phyloP scores from a whole-genome alignment of 2,888 invertebrate species.

The Coremacera marginata region DNA sequence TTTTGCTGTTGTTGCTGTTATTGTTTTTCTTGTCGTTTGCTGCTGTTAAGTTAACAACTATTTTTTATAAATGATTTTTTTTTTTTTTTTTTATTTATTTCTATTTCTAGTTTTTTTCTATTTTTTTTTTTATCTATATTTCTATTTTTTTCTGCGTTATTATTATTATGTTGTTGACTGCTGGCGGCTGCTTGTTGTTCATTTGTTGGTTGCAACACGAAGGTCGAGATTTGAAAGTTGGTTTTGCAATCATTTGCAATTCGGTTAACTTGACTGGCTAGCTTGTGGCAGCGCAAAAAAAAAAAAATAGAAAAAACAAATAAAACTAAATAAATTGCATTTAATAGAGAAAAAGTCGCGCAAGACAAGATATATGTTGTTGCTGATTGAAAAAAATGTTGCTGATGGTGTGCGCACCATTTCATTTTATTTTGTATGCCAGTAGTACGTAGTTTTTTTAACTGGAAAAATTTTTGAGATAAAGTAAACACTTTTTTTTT shows the following conservation, averaged over 20 bases:
- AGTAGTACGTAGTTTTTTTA: too few relatives aligned
- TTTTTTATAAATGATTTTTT: conserved; percentile 39
- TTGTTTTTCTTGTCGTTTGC: conserved; percentile 26
- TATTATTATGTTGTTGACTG: background rate
- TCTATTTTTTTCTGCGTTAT: background rate
- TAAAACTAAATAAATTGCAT: too few relatives aligned
- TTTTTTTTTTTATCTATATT: conserved; percentile 24
- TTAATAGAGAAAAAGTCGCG: too few relatives aligned
- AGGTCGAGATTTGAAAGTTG: conserved; percentile 17
- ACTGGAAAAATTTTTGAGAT: too few relatives aligned
- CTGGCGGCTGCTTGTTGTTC: background rate
- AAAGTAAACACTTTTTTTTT: too few relatives aligned
- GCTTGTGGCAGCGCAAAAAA: too few relatives aligned
- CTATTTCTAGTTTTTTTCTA: background rate
- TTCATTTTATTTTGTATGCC: too few relatives aligned
- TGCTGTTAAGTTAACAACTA: conserved; percentile 36
- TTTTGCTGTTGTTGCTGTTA: conserved; percentile 22
- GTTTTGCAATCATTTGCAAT: conserved; percentile 4
- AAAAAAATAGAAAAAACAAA: too few relatives aligned
- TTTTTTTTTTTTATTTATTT: conserved; percentile 22
- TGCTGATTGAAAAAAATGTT: too few relatives aligned
- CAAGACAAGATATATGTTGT: too few relatives aligned
- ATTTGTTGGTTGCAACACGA: background rate
- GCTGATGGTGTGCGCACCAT: too few relatives aligned
- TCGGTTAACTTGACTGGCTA: background rate